Evolutionary conservation across 2,113 vertebrate genomes (phyloP), one percentile per base, ranked within the genome.

Genomic region (Acinonyx jubatus): DNA sequence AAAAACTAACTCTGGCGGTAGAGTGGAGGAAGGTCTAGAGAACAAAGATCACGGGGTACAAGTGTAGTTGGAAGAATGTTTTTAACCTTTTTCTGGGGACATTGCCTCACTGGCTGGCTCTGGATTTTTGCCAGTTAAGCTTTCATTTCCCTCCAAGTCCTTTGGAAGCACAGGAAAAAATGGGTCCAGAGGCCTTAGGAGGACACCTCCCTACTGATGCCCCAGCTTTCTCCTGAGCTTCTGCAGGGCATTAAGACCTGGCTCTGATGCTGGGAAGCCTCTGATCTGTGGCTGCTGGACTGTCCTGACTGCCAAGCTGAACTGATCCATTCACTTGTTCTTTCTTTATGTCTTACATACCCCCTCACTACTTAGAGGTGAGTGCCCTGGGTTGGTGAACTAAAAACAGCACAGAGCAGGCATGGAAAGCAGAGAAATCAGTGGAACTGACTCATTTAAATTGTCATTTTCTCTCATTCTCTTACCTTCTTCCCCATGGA

Each of bases 221-320:
- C 83, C 68, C 69, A 80, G 79, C 69, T 94, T 92, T 92, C 93
- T 92, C 81, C 55, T 57, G 16, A 94, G 94, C 83, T 55, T 93
- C 48, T 86, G 68, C 25, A 52, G 45, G 55, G 68, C 80, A 68
- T 73, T 48, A 61, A 92, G 88, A 69, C 29, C 8, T 48, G 80
- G 52, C 48, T 82, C 55, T 96, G 73, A 78, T 71, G 66, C 3
- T 36, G 5, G 68, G 9, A 9, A 79, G 45, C 83, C 79, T 96
- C 85, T 92, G 87, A 92, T 48, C 73, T 84, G n/a, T 63, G 52
- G 48, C 82, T 38, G 4, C 55, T 82, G 48, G 52, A 66, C 33
- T 84, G 38, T 63, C 31, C 79, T 89, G 48, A 94, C 50, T 94
- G 63, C 74, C 0, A 11, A 84, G 81, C 52, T 83, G 23, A 61